phyloP scores from a whole-genome alignment of 2,113 vertebrate species.

The Rhinogobius similis region DNA sequence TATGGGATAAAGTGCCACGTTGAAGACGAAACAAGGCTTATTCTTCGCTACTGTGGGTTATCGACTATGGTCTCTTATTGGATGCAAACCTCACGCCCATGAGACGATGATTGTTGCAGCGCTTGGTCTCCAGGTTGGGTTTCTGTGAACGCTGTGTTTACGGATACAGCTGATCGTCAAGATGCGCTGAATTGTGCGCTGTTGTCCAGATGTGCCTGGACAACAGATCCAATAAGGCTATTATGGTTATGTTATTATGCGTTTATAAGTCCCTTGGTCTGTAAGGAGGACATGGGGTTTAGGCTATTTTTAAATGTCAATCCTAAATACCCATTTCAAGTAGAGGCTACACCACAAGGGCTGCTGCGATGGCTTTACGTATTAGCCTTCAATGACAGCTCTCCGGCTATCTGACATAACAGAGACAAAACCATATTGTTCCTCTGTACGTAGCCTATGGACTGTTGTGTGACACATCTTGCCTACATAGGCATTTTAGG shows the following conservation, averaged over 20 bases:
- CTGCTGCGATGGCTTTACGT: constrained; percentile 28
- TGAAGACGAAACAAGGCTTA: constrained; percentile 17
- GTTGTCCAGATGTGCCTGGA: background rate
- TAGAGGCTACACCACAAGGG: background rate
- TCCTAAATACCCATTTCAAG: constrained; percentile 16
- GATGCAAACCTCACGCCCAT: constrained; percentile 73
- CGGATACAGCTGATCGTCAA: constrained; percentile 29
- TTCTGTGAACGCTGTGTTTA: constrained; percentile 53
- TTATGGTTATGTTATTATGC: background rate
- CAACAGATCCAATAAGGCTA: background rate
- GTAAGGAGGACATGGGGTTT: background rate
- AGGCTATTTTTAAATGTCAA: constrained; percentile 16
- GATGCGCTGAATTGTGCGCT: constrained; percentile 18
- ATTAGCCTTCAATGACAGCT: background rate
- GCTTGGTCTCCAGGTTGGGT: constrained; percentile 60
- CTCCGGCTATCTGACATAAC: background rate
- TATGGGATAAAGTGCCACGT: constrained; percentile 41
- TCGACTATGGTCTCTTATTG: constrained; percentile 47
- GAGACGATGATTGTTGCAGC: constrained; percentile 69
- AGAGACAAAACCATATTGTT: too few relatives aligned
- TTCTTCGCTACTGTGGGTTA: constrained; percentile 28
- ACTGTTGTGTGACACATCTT: constrained; percentile 6
- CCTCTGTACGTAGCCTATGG: background rate
- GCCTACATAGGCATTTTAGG: constrained; percentile 9
- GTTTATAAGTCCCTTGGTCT: background rate